Evolutionary conservation across 2,888 invertebrate genomes (phyloP), one percentile per base, ranked within the genome.

Genomic region (Pimpla rufipes): DNA sequence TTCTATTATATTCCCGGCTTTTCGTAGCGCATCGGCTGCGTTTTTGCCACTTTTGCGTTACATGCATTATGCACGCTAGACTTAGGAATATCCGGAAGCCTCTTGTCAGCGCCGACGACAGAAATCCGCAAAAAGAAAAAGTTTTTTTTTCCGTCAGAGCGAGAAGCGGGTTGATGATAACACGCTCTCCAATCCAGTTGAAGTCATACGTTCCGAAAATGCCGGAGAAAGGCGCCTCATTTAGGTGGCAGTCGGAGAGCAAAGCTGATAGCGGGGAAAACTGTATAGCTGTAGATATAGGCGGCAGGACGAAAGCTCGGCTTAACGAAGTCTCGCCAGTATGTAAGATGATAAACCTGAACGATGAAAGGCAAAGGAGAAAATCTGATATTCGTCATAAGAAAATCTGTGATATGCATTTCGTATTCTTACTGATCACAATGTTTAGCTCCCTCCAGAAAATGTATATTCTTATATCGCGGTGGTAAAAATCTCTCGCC

Each of bases 181-280:
- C 18, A 67, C 55, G 35, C 35, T 29, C 7, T 11, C 16, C 47
- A 64, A 16, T 47, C 50, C 35, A 66, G 50, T 18, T 52, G 35
- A 37, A 18, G 35, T 16, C 37, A 37, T 55, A 13, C 10, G 23
- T 21, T 1, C 18, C 18, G 16, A 68, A 68, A 68, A 68, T 50
- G 35, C 18, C 50, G 47, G 50, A 68, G 35, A 50, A 50, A 68
- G 50, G 68, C 13, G 35, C 37, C 68, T 68, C 50, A 67, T 79
- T 68, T 57, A 11, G 13, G 67, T 47, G n/a, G 50, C 55, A 79
- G 21, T 21, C 64, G 52, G 37, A 71, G n/a, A 62, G 16, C 35
- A 59, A 50, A 75, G 16, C 4, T 18, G 6, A 47, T 2, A 1
- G 23, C n/a, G 13, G 3, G 6, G n/a, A 3, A 23, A 55, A 2